phyloP scores from a whole-genome alignment of 1,140 invertebrate genomes.

The Drosophila bipectinata region DNA sequence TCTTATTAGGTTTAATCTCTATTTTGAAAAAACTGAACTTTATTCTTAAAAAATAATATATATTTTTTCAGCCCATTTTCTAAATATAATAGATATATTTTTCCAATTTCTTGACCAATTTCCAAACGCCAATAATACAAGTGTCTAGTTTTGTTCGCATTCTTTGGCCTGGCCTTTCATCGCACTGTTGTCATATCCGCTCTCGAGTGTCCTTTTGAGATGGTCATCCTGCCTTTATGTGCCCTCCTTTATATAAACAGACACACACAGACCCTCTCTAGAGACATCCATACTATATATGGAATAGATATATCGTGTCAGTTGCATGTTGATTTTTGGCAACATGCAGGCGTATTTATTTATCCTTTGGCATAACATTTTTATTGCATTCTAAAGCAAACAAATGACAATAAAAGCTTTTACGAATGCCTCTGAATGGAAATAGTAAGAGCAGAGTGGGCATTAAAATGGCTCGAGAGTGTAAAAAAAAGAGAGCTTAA shows the following conservation, averaged over 20 bases:
- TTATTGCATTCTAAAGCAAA: constrained; percentile 71
- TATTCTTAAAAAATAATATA: background rate
- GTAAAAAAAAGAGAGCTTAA: constrained; percentile 6
- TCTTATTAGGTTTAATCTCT: too few species aligned
- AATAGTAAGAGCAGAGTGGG: constrained; percentile 11
- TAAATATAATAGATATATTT: too few species aligned
- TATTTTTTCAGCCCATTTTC: background rate
- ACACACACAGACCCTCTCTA: background rate
- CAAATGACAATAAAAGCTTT: constrained; percentile 68
- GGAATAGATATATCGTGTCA: constrained; percentile 21
- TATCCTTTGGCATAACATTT: constrained; percentile 65
- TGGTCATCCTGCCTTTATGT: constrained; percentile 26
- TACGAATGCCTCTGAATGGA: constrained; percentile 26
- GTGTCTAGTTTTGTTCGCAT: background rate
- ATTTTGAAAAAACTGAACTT: too few species aligned
- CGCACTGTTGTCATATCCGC: constrained; percentile 10
- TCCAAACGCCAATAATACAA: background rate
- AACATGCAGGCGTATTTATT: constrained; percentile 54
- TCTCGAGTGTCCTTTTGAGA: constrained; percentile 4
- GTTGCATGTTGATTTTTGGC: constrained; percentile 51
- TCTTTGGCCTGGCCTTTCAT: background rate
- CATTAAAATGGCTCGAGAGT: constrained; percentile 41
- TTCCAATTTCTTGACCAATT: background rate
- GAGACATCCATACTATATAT: background rate
- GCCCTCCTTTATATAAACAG: constrained; percentile 6